Base-by-base conservation (phyloP, 2,888 invertebrate genomes). In the Eupithecia insigniata region DNA sequence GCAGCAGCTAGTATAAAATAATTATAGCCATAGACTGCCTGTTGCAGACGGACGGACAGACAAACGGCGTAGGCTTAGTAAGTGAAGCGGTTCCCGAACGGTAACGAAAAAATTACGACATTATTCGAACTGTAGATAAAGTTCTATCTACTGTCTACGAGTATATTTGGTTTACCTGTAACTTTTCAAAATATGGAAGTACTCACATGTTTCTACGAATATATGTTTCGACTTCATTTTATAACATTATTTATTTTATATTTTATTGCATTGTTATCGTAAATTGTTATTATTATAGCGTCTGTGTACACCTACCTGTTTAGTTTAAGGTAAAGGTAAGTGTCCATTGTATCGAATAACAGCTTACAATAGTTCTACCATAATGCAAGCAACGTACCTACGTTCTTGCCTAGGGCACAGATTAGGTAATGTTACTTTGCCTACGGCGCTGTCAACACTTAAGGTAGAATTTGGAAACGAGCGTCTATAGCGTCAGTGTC, bases 151-250 rank as follows among this genome's bases (percentile, higher is more conserved):
- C n/a, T n/a, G n/a, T n/a, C n/a, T n/a, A n/a, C n/a, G 5, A 30
- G 30, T 30, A 30, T 30, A 30, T 30, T 30, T 30, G 30, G 30
- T 2, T 30, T 30, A n/a, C 0, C 43, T 43, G 43, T 43, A 43
- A 55, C 4, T 26, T 51, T 55, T 55, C 12, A 26, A 51, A 51
- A 55, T 26, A 26, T 22, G 1, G 26, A 55, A 26, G 22, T 51
- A 77, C 78, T 77, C 43, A 78, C 78, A 69, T 6, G 64, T 64
- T 46, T 67, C 58, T 61, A 71, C 26, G 22, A 75, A 69, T 66
- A 74, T 22, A 60, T 55, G 70, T 70, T 73, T 74, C 71, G 43
- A 26, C 65, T 55, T 60, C 78, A 78, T 78, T 78, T 74, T 72
- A 64, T 39, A 60, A 55, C 55, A 55, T 55, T 55, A 55, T 46